These are phyloP conservation scores for Denticeps clupeoides DNA, from an alignment of 2,797 vertebrate species.

Conservation along the genomic window DNA sequence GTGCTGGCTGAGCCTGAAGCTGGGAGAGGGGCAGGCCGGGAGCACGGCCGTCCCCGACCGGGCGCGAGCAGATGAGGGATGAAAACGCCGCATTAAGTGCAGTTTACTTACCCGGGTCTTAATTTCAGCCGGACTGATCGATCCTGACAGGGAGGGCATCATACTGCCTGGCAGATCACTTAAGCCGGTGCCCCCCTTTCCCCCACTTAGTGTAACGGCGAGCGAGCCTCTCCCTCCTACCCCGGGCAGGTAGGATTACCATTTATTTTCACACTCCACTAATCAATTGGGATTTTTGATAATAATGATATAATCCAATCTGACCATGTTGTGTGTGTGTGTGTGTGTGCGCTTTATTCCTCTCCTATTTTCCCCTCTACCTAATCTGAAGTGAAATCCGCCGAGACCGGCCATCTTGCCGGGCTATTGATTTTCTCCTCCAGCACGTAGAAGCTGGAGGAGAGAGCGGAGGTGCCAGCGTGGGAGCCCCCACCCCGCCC, in stretches of 20 bases:
- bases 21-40: not conserved
- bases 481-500: constrained; percentile 22
- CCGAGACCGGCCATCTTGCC: constrained; percentile 58
- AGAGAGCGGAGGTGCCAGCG: constrained; percentile 43
- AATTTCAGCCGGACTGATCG: constrained; percentile 68
- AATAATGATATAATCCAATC: constrained; percentile 53
- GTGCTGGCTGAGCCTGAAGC: not conserved
- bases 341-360: constrained; percentile 3
- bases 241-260: constrained; percentile 57
- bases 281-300: constrained; percentile 65
- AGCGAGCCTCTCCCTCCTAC: constrained; percentile 29
- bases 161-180: constrained; percentile 63
- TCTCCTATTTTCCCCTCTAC: constrained; percentile 31
- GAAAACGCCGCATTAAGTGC: constrained; percentile 66
- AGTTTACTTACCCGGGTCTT: constrained; percentile 66
- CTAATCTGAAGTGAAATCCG: constrained; percentile 63
- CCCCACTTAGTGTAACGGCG: constrained; percentile 51
- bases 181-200: constrained; percentile 55
- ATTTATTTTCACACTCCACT: constrained; percentile 53
- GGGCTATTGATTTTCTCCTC: constrained; percentile 59
- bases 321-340: constrained; percentile 38
- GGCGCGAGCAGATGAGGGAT: constrained; percentile 48
- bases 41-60: not conserved
- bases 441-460: constrained; percentile 52
- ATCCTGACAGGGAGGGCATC: constrained; percentile 69